These are phyloP conservation scores for Himalopsyche japonica DNA, from an alignment of 2,888 invertebrate genomes.

Conservation along the genomic window DNA sequence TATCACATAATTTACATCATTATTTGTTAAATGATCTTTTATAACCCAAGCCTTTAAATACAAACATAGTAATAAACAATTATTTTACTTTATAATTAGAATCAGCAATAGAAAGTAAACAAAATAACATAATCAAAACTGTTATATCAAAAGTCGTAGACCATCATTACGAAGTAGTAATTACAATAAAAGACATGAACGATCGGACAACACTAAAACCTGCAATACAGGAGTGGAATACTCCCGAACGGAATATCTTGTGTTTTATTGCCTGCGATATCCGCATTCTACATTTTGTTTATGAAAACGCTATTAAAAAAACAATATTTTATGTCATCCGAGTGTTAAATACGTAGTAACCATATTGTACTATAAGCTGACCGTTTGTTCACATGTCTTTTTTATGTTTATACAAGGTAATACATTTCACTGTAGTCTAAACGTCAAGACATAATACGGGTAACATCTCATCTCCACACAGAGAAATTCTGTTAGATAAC, in stretches of 20 bases:
- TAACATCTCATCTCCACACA: not conserved
- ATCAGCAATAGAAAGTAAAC: too few relatives aligned
- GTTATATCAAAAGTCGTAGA: not conserved
- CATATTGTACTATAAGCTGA: not conserved
- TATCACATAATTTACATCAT: too few relatives aligned
- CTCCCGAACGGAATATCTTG: not conserved
- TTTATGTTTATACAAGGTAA: not conserved
- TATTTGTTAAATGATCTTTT: too few relatives aligned
- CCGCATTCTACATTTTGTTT: conserved; percentile 2
- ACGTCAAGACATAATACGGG: not conserved
- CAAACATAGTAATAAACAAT: too few relatives aligned
- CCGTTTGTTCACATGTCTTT: not conserved
- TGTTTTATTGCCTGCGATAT: not conserved
- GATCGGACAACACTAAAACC: not conserved
- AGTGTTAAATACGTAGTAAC: not conserved
- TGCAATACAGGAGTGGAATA: not conserved
- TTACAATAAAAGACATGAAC: not conserved
- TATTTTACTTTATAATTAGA: too few relatives aligned
- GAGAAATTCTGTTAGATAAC: not conserved
- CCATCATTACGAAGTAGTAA: not conserved
- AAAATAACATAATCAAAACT: too few relatives aligned
- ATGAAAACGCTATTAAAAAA: not conserved
- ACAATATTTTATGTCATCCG: not conserved
- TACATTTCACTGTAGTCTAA: not conserved
- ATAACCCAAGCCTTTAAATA: too few relatives aligned